A percentile compares a stretch with the other conserved stretches of the same genome.
phyloP scores from a whole-genome alignment of 2,888 invertebrate species.

The Cosmia trapezina region DNA sequence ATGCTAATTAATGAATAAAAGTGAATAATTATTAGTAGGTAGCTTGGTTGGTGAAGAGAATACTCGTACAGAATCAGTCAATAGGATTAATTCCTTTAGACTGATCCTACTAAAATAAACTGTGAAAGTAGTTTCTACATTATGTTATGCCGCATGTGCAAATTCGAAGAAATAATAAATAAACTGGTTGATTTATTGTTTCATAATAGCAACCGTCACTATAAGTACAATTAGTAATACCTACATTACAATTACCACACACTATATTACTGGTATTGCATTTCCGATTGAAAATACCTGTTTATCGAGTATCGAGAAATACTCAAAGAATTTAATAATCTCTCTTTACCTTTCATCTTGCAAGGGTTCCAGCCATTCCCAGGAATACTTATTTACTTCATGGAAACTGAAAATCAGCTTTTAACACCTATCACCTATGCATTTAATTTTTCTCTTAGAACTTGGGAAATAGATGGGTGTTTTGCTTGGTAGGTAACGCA shows the following conservation, averaged over 20 bases:
- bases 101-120: not conserved
- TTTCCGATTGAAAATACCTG: not conserved
- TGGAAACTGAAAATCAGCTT: not conserved
- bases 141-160: not conserved
- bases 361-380: not conserved
- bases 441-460: conserved; percentile 1
- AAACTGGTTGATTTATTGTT: not conserved
- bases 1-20: not conserved
- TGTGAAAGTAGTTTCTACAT: not conserved
- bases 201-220: not conserved
- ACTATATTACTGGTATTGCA: not conserved
- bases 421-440: not conserved
- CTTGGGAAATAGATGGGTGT: too few species aligned
- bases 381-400: conserved; percentile 9
- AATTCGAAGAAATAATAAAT: not conserved
- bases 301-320: not conserved
- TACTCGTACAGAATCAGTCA: too few species aligned
- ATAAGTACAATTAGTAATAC: not conserved
- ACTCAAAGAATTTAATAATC: not conserved
- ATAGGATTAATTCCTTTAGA: too few species aligned
- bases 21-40: not conserved
- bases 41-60: not conserved
- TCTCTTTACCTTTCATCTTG: not conserved
- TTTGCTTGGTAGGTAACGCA: not conserved
- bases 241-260: not conserved